phyloP scores from a whole-genome alignment of 2,113 vertebrate genomes.

The Caracal caracal region DNA sequence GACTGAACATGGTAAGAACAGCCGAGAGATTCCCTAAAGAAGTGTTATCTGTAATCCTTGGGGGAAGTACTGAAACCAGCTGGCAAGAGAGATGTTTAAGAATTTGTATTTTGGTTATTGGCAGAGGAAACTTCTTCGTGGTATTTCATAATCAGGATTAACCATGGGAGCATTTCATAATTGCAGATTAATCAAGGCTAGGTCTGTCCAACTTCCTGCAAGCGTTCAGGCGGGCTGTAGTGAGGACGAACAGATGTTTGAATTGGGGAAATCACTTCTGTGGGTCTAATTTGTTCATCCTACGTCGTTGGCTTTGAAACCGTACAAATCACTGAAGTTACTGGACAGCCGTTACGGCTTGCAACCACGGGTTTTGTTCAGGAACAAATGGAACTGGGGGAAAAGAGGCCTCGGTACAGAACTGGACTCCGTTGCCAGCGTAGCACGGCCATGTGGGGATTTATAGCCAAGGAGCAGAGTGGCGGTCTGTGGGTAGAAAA shows the following conservation, averaged over 20 bases:
- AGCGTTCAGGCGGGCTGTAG: not conserved
- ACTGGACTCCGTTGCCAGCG: not conserved
- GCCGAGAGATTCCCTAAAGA: constrained; percentile 25
- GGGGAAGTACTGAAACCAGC: not conserved
- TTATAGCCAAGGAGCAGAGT: not conserved
- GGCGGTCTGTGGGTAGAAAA: not conserved
- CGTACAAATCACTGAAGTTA: not conserved
- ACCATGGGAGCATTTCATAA: not conserved
- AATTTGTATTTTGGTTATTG: not conserved
- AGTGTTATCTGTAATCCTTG: not conserved
- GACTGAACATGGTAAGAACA: constrained; percentile 84
- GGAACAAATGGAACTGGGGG: not conserved
- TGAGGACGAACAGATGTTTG: not conserved
- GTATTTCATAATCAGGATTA: constrained; percentile 27
- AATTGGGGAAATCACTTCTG: not conserved
- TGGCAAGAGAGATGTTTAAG: not conserved
- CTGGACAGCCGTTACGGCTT: not conserved
- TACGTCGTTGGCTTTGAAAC: not conserved
- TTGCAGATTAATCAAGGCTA: not conserved
- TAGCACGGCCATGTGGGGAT: not conserved
- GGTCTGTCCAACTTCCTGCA: not conserved
- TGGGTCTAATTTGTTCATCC: not conserved
- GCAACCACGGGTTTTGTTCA: not conserved
- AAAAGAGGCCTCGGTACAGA: not conserved
- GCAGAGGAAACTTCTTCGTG: not conserved